Conservation (phyloP, 2,113 vertebrate species). For the Malaclemys terrapin region DNA sequence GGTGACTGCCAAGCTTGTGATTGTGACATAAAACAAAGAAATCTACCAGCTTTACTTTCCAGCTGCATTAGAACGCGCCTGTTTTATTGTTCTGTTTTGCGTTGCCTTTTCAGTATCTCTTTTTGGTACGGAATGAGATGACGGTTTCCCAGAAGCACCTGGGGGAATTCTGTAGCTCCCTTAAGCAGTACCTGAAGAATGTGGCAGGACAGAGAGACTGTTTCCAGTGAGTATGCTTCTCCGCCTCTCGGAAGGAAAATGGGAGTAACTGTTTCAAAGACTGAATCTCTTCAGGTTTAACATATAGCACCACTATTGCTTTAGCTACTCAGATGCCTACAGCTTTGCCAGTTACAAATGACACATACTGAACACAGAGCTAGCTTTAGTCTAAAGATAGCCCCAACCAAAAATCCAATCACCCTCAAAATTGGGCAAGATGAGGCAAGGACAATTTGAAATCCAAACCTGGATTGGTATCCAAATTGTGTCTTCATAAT, state of each 20-base stretch:
- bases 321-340: background rate
- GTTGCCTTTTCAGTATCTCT: slow-evolving; percentile 83
- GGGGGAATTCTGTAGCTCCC: slow-evolving; percentile 89
- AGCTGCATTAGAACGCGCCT: background rate
- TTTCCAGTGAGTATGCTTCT: slow-evolving; percentile 90
- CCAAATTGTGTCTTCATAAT: background rate
- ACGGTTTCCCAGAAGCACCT: slow-evolving; percentile 92
- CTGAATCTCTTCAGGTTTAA: background rate
- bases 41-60: background rate
- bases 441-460: background rate
- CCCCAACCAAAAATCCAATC: background rate
- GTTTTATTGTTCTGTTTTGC: background rate
- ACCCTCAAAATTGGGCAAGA: background rate
- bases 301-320: background rate
- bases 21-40: background rate
- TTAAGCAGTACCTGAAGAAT: slow-evolving; percentile 95
- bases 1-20: background rate
- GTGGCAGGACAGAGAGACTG: slow-evolving; percentile 89
- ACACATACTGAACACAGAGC: background rate
- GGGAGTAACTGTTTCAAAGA: background rate
- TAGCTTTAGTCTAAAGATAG: background rate
- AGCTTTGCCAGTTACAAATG: background rate
- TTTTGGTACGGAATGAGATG: slow-evolving; percentile 95
- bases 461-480: background rate
- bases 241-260: background rate